phyloP scores from a whole-genome alignment of 2,797 vertebrate genomes.

The Ctenopoma kingsleyae region DNA sequence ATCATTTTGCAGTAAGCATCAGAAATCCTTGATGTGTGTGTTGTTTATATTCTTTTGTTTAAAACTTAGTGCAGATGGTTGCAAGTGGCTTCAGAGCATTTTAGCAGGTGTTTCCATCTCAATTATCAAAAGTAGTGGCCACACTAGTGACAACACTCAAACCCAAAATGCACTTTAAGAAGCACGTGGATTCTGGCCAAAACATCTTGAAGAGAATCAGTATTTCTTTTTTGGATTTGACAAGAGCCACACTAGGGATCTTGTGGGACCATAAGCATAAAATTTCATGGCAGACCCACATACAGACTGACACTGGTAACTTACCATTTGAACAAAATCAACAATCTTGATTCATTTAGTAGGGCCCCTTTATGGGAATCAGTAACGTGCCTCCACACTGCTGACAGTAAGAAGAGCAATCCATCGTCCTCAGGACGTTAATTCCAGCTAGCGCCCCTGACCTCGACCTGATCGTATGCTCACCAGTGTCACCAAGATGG shows the following conservation, averaged over 20 bases:
- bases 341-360: slow-evolving; percentile 33
- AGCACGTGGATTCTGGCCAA: too few relatives aligned
- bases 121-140: too few relatives aligned
- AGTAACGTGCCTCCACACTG: slow-evolving; percentile 25
- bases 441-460: slow-evolving; percentile 64
- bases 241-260: not conserved
- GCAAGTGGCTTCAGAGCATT: too few relatives aligned
- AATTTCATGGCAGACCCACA: not conserved
- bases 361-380: slow-evolving; percentile 20
- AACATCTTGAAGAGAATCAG: too few relatives aligned
- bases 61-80: not conserved
- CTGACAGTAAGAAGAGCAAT: slow-evolving; percentile 51
- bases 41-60: not conserved
- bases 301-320: not conserved
- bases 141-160: too few relatives aligned
- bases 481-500: slow-evolving; percentile 67
- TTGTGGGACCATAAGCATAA: not conserved
- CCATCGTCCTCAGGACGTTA: slow-evolving; percentile 64
- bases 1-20: not conserved
- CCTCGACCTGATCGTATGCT: slow-evolving; percentile 55
- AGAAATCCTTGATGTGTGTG: not conserved
- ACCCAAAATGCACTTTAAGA: too few relatives aligned
- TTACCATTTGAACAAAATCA: slow-evolving; percentile 24
- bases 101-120: too few relatives aligned
- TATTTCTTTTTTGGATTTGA: too few relatives aligned